A percentile compares a stretch with the other conserved stretches of the same genome.
Evolutionary conservation across 2,113 vertebrate genomes (phyloP).

Genomic region (Microtus pennsylvanicus): DNA sequence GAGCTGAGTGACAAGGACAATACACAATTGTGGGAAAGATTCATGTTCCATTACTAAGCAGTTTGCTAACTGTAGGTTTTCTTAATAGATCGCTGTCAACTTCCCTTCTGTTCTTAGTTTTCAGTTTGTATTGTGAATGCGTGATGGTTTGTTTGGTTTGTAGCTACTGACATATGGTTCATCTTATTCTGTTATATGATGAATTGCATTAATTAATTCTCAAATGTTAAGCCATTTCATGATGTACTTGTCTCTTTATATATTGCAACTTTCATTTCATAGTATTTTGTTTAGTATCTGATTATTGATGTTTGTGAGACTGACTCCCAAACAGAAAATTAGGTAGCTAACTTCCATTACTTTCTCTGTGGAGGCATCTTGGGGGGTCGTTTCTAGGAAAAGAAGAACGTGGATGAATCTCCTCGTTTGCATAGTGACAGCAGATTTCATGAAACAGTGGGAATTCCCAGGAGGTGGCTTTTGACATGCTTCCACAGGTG

Average conservation of each 20-base stretch:
- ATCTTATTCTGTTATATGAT: background rate
- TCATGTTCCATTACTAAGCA: background rate
- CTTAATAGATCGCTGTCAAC: background rate
- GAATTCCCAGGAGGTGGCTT: slow-evolving; percentile 20
- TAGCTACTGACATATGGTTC: background rate
- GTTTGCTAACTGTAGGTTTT: background rate
- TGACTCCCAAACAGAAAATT: background rate
- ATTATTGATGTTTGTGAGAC: background rate
- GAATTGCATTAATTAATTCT: slow-evolving; percentile 44
- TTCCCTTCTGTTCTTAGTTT: slow-evolving; percentile 21
- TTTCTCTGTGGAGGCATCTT: background rate
- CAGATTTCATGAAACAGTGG: background rate
- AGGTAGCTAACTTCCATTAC: background rate
- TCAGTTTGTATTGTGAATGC: slow-evolving; percentile 19
- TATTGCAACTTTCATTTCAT: slow-evolving; percentile 2
- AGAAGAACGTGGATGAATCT: background rate
- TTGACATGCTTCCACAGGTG: background rate
- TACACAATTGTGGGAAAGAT: background rate
- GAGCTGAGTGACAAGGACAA: background rate
- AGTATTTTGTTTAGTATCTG: slow-evolving; percentile 26
- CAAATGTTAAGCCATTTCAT: slow-evolving; percentile 38
- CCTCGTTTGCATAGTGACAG: background rate
- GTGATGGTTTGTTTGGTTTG: background rate
- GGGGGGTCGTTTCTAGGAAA: background rate
- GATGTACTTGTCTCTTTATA: slow-evolving; percentile 13